These are phyloP conservation scores for Apodemus sylvaticus DNA, from an alignment of 2,113 vertebrate species.

Conservation along the genomic window DNA sequence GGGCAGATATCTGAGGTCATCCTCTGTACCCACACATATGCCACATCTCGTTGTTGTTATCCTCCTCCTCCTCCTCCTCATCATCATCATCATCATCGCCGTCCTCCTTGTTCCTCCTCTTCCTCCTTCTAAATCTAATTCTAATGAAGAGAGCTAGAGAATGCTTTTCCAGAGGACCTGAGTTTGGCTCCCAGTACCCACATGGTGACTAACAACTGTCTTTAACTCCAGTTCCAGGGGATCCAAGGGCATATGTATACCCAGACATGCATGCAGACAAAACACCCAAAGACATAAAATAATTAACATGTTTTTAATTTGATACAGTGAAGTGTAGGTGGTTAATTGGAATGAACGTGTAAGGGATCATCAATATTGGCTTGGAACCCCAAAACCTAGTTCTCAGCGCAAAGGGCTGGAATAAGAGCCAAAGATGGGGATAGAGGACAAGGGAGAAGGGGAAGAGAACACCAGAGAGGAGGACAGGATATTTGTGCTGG, in stretches of 20 bases:
- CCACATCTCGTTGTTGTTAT: neutral
- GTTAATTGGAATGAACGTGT: neutral
- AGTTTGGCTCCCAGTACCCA: neutral
- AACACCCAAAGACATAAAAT: neutral
- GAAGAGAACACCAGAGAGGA: neutral
- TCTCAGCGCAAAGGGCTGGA: neutral
- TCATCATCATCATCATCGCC: neutral
- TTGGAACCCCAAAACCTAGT: neutral
- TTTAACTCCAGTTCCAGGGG: neutral
- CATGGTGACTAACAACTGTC: neutral
- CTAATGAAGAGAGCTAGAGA: no score
- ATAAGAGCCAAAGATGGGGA: neutral
- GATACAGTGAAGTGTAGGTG: neutral
- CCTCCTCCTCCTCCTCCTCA: no score
- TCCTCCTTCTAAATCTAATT: neutral
- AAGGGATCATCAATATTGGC: neutral
- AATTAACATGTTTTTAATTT: neutral
- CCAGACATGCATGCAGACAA: neutral
- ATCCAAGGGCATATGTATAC: no score
- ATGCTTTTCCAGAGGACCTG: neutral
- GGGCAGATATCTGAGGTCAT: neutral
- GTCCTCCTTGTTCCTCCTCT: no score
- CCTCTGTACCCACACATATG: no score
- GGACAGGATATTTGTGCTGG: neutral
- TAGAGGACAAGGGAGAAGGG: neutral